These are phyloP conservation scores for Hiodon tergisus DNA, from an alignment of 2,113 vertebrate genomes.

Conservation along the genomic window DNA sequence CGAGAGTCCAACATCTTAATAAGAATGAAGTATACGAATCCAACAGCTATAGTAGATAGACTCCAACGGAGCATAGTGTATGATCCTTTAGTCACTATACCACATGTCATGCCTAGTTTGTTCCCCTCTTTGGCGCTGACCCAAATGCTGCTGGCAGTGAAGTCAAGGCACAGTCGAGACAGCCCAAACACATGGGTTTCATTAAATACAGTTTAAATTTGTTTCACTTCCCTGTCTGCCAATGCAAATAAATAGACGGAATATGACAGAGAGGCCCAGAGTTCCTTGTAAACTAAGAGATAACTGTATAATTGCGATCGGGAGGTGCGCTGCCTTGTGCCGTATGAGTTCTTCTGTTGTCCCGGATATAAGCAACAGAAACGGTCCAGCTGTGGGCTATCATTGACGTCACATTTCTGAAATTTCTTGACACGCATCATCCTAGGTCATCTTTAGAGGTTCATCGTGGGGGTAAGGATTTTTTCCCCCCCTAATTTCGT, in stretches of 20 bases:
- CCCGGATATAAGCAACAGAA: neutral
- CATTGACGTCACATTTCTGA: neutral
- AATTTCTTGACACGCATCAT: neutral
- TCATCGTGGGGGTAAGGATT: no score
- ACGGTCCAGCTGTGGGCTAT: neutral
- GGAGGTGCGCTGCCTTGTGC: neutral
- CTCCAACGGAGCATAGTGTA: neutral
- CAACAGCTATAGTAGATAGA: neutral
- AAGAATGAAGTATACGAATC: neutral
- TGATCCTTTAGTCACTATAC: neutral
- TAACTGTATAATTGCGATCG: neutral
- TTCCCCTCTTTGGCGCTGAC: neutral
- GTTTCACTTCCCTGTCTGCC: neutral
- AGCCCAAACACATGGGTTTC: no score
- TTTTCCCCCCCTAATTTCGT: no score
- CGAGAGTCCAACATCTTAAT: no score
- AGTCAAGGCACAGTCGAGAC: neutral
- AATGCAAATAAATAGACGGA: neutral
- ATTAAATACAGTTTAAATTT: neutral
- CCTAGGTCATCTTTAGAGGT: no score
- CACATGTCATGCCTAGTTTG: neutral
- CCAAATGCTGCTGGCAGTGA: neutral
- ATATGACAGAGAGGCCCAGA: neutral
- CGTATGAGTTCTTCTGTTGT: neutral
- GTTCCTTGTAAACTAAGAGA: neutral